Conservation (phyloP, 2,797 vertebrate genomes). For the Notolepis coatsorum region DNA sequence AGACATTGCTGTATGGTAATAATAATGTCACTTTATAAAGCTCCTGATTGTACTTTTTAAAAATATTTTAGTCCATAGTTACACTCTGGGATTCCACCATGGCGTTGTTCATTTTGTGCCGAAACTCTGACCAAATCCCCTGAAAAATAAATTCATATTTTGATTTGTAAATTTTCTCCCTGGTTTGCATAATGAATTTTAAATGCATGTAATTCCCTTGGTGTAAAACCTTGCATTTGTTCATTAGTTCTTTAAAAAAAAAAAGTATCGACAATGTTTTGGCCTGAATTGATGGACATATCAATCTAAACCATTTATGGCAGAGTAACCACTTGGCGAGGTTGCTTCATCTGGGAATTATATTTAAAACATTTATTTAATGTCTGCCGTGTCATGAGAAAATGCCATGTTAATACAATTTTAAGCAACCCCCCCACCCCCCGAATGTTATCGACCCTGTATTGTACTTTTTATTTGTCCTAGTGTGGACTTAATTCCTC, state of each 20-base stretch:
- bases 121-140: conserved; percentile 69
- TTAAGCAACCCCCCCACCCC: conserved; percentile 45
- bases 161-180: conserved; percentile 23
- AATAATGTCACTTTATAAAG: conserved; percentile 79
- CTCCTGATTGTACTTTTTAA: conserved; percentile 79
- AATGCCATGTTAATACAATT: conserved; percentile 2
- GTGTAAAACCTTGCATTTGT: conserved; percentile 32
- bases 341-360: conserved; percentile 18
- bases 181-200: conserved; percentile 22
- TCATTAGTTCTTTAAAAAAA: neutral
- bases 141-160: conserved; percentile 22
- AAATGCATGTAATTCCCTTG: conserved; percentile 26
- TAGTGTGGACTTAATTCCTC: conserved; percentile 56
- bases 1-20: conserved; percentile 57
- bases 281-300: conserved; percentile 9
- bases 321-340: neutral
- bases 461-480: conserved; percentile 72
- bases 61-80: conserved; percentile 42
- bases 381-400: conserved; percentile 14
- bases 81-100: conserved; percentile 50
- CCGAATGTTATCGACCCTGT: conserved; percentile 73
- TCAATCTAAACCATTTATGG: neutral
- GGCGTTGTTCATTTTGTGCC: conserved; percentile 47
- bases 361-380: conserved; percentile 31
- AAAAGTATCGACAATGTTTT: conserved; percentile 2